Percentiles rank a stretch among this genome's conserved stretches.
Conservation (phyloP, 2,113 vertebrate genomes). For the Coptodon rendalli region DNA sequence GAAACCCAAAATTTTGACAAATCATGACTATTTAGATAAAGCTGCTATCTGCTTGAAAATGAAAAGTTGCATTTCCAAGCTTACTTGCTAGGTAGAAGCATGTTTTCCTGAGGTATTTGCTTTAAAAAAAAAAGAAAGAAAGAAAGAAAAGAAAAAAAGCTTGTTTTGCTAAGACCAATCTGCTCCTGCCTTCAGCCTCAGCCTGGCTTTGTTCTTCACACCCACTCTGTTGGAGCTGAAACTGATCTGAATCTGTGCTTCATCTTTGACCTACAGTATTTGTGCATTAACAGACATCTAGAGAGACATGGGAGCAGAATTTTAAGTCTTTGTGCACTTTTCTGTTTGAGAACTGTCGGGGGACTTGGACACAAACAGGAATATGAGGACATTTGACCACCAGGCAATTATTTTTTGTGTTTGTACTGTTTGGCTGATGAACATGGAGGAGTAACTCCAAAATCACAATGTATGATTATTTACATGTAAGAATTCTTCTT, state of each 20-base stretch:
- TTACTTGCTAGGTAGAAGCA: neutral
- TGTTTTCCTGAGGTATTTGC: neutral
- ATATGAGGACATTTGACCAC: neutral
- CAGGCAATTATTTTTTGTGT: neutral
- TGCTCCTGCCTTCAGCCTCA: neutral
- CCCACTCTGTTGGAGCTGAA: neutral
- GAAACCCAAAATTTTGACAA: neutral
- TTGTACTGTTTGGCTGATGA: neutral
- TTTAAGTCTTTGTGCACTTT: neutral
- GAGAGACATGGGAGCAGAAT: neutral
- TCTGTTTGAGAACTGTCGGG: neutral
- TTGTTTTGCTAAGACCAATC: neutral
- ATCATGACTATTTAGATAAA: neutral
- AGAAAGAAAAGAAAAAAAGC: rapidly evolving
- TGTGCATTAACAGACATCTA: neutral
- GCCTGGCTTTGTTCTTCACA: neutral
- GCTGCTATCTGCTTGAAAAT: neutral
- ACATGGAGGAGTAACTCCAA: neutral
- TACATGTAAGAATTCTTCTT: neutral
- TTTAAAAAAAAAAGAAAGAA: rapidly evolving
- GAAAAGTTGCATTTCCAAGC: neutral
- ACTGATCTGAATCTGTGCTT: neutral
- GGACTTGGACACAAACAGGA: neutral
- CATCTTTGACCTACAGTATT: neutral
- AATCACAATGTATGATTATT: neutral